These are phyloP conservation scores for Augochlora pura DNA, from an alignment of 1,140 invertebrate species.

Conservation along the genomic window DNA sequence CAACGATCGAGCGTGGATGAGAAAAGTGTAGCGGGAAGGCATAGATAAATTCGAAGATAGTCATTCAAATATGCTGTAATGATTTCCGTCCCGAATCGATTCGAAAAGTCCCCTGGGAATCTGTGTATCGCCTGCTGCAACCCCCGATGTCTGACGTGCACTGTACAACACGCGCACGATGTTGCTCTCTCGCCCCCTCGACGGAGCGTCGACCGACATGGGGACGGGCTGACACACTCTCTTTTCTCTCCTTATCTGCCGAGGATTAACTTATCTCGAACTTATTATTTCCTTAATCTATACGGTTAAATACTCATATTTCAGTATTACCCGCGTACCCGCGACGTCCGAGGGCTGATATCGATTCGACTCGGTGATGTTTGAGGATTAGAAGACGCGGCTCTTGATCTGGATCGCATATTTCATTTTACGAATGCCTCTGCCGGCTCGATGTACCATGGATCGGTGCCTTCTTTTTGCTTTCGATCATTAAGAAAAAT, in stretches of 20 bases:
- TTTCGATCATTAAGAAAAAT: too few relatives aligned
- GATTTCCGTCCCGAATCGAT: conserved; percentile 81
- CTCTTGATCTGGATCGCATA: neutral
- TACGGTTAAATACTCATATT: conserved; percentile 80
- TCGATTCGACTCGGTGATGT: conserved; percentile 54
- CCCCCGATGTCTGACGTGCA: conserved; percentile 58
- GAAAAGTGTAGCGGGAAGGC: conserved; percentile 40
- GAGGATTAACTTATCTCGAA: conserved; percentile 79
- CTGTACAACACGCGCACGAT: conserved; percentile 70
- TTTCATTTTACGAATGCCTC: neutral
- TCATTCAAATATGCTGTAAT: conserved; percentile 80
- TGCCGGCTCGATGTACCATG: too few relatives aligned
- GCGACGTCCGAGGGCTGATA: conserved; percentile 50
- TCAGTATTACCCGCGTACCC: conserved; percentile 73
- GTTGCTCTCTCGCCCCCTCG: conserved; percentile 66
- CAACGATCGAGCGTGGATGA: conserved; percentile 33
- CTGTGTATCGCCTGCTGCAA: conserved; percentile 59
- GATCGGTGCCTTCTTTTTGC: too few relatives aligned
- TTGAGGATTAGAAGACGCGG: conserved; percentile 25
- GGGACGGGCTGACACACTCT: conserved; percentile 52
- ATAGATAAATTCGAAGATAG: conserved; percentile 79
- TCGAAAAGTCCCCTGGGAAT: conserved; percentile 78
- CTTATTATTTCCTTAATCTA: conserved; percentile 81
- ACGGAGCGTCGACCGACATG: conserved; percentile 63
- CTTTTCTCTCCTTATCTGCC: conserved; percentile 75